Evolutionary conservation across 2,113 vertebrate genomes (phyloP), one percentile per base, ranked within the genome.

Genomic region (Empidonax alnorum): DNA sequence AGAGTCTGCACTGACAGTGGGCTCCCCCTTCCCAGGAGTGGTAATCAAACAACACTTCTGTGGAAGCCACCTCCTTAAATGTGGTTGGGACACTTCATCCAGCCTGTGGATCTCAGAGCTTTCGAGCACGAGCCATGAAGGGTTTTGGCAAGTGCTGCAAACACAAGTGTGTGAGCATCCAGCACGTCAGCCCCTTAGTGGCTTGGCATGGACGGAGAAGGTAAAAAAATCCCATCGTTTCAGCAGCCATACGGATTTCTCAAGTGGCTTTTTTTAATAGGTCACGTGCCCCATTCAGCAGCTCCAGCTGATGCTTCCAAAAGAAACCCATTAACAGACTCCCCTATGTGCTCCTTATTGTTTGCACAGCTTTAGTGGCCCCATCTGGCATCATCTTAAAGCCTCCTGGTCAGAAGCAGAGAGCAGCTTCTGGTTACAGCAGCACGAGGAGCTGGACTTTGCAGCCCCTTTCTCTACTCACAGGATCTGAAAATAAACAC

Each of bases 291-390:
- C 91, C 88, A 92, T 95, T 96, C 96, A 92, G 88, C 86, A 95
- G 90, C 93, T 96, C 95, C 96, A 94, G 93, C 92, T 96, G 95
- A 97, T 96, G 95, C 94, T 94, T 96, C 95, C 96, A 96, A 94
- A 97, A 97, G 92, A 94, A 97, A 95, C 68, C 96, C 95, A 97
- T 96, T 97, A 96, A 95, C 76, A 96, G 96, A 59, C 83, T 97
- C 94, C 96, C 92, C 90, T 89, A 96, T 82, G 95, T 84, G 77
- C 68, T 96, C 88, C 73, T 91, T 94, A 79, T 93, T 95, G 93
- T 95, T 95, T 93, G 88, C 25, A 82, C 80, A 82, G 92, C 88
- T 87, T 69, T 96, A 94, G 96, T 96, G 95, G 95, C 69, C 92
- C 96, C 95, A 96, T 97, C 95, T 96, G 95, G 95, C 92, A 95